Percentiles rank a stretch among this genome's conserved stretches.
phyloP scores from a whole-genome alignment of 2,113 vertebrate species.

The Eurystomus gularis region DNA sequence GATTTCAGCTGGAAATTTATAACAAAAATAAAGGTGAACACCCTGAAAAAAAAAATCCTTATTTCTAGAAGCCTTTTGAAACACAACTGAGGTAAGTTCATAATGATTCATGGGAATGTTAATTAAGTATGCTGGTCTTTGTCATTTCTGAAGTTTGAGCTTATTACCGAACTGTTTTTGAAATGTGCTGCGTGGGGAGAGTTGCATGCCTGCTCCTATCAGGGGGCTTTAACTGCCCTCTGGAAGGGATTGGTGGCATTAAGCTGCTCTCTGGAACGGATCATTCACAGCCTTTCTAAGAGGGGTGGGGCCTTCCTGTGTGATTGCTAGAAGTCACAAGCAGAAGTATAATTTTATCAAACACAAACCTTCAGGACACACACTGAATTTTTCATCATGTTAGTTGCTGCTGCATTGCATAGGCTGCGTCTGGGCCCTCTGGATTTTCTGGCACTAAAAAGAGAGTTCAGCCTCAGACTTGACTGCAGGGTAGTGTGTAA shows the following conservation, averaged over 20 bases:
- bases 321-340: background rate
- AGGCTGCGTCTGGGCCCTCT: background rate
- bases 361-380: background rate
- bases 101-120: background rate
- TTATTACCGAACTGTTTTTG: background rate
- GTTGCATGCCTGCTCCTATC: rapidly evolving
- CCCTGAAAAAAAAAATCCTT: background rate
- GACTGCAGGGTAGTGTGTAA: background rate
- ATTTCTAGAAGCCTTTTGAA: background rate
- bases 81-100: background rate
- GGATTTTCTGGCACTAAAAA: background rate
- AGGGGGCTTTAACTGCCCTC: background rate
- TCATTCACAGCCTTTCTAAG: background rate
- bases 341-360: background rate
- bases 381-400: background rate
- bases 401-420: background rate
- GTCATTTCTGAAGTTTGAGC: background rate
- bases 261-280: background rate
- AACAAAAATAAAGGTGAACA: background rate
- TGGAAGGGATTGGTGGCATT: background rate
- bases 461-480: background rate
- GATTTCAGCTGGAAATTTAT: background rate
- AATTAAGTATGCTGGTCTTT: background rate
- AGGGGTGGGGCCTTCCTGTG: background rate
- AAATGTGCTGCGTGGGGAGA: background rate